A percentile compares a stretch with the other conserved stretches of the same genome.
These are phyloP conservation scores for Neogale vison DNA, from an alignment of 2,113 vertebrate genomes.

Conservation along the genomic window DNA sequence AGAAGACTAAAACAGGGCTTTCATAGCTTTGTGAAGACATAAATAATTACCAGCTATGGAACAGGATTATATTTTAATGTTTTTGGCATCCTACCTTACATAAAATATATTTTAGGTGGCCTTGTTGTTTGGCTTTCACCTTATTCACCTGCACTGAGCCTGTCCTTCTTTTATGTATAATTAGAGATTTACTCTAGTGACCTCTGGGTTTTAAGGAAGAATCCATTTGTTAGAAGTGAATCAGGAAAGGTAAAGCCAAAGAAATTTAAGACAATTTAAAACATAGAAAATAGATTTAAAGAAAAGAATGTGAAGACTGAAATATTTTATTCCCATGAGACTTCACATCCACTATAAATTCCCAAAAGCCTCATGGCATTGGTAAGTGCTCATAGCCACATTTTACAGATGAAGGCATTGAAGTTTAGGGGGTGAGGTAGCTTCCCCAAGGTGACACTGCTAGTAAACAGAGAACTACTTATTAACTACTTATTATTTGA, in stretches of 20 bases:
- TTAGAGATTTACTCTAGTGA: not conserved
- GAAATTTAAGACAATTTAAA: conserved; percentile 23
- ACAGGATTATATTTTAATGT: not conserved
- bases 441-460: not conserved
- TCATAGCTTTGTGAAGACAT: not conserved
- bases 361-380: not conserved
- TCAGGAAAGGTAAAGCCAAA: conserved; percentile 9
- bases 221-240: not conserved
- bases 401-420: not conserved
- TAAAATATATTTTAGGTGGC: not conserved
- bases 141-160: not conserved
- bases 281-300: conserved; percentile 7
- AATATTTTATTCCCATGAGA: not conserved
- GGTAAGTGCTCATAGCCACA: not conserved
- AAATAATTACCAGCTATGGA: not conserved
- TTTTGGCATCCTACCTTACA: not conserved
- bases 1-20: not conserved
- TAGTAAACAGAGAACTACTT: not conserved
- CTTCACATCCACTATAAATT: not conserved
- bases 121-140: not conserved
- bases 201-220: not conserved
- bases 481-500: conserved; percentile 14
- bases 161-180: not conserved
- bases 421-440: not conserved
- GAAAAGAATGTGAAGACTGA: not conserved